Percentiles rank a stretch among this genome's conserved stretches.
These are phyloP conservation scores for Chrysopa pallens DNA, from an alignment of 1,140 invertebrate genomes.

Conservation along the genomic window DNA sequence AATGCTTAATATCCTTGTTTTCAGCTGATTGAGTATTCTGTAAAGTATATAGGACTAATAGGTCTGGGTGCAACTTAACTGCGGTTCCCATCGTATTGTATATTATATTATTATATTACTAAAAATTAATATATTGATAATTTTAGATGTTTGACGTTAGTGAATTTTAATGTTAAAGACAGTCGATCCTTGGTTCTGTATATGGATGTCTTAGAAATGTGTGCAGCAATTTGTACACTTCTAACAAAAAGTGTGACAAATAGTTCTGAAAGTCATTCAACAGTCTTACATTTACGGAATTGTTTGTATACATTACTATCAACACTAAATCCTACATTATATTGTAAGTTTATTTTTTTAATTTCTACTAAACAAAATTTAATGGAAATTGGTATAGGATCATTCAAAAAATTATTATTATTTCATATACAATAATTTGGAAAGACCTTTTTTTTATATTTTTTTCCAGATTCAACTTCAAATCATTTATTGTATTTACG, in stretches of 20 bases:
- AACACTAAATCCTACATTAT: conserved; percentile 24
- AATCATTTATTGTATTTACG: conserved; percentile 20
- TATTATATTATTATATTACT: no score
- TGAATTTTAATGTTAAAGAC: conserved; percentile 12
- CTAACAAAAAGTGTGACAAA: conserved; percentile 21
- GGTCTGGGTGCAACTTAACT: no score
- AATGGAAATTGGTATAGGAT: no score
- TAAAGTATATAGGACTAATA: no score
- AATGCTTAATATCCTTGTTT: no score
- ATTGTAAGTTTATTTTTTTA: conserved; percentile 21
- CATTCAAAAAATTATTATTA: no score
- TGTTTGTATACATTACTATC: conserved; percentile 23
- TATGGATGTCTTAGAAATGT: conserved; percentile 29
- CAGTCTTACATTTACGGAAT: conserved; percentile 25
- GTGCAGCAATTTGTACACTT: conserved; percentile 23
- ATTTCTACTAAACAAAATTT: not conserved
- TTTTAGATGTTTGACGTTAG: conserved; percentile 19
- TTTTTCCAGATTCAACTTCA: conserved; percentile 17
- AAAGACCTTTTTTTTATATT: conserved; percentile 5
- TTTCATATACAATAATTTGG: no score
- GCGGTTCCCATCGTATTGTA: no score
- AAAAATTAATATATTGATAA: conserved; percentile 2
- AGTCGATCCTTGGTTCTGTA: conserved; percentile 21
- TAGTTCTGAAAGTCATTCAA: conserved; percentile 20
- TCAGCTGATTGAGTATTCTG: no score